A percentile compares a stretch with the other conserved stretches of the same genome.
Conservation (phyloP, 2,888 invertebrate species). For the Epistrophella euchroma region DNA sequence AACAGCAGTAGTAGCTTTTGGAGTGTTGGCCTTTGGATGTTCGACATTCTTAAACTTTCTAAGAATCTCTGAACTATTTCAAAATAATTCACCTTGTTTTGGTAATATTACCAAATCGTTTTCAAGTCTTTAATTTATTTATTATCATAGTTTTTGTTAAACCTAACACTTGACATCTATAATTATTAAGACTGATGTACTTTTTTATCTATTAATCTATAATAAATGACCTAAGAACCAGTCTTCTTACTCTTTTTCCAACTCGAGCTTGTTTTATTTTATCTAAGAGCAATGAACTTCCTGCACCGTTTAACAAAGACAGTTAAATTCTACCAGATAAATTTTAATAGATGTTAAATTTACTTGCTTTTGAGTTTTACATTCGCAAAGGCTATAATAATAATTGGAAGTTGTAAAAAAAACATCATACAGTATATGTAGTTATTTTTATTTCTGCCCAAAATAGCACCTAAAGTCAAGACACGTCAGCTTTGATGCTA, state of each 20-base stretch:
- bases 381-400: constrained; percentile 60
- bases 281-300: constrained; percentile 36
- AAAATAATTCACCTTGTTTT: constrained; percentile 90
- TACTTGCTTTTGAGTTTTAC: constrained; percentile 27
- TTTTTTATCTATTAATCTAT: constrained; percentile 40
- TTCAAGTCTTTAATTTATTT: constrained; percentile 42
- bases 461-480: constrained; percentile 52
- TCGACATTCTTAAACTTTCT: constrained; percentile 90
- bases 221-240: constrained; percentile 37
- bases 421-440: constrained; percentile 27
- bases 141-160: neutral
- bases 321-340: neutral
- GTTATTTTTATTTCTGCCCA: constrained; percentile 43
- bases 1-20: constrained; percentile 86
- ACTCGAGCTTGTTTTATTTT: neutral
- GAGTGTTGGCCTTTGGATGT: constrained; percentile 87
- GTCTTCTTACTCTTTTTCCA: constrained; percentile 24
- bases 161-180: constrained; percentile 26
- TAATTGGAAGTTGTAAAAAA: constrained; percentile 49
- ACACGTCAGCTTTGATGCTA: neutral
- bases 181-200: constrained; percentile 32
- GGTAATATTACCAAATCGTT: constrained; percentile 85
- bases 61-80: constrained; percentile 87
- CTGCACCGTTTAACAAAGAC: neutral
- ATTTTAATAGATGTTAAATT: neutral